Percentiles rank a stretch among this genome's conserved stretches.
These are phyloP conservation scores for Platycnemis pennipes DNA, from an alignment of 2,888 invertebrate species.

Conservation along the genomic window DNA sequence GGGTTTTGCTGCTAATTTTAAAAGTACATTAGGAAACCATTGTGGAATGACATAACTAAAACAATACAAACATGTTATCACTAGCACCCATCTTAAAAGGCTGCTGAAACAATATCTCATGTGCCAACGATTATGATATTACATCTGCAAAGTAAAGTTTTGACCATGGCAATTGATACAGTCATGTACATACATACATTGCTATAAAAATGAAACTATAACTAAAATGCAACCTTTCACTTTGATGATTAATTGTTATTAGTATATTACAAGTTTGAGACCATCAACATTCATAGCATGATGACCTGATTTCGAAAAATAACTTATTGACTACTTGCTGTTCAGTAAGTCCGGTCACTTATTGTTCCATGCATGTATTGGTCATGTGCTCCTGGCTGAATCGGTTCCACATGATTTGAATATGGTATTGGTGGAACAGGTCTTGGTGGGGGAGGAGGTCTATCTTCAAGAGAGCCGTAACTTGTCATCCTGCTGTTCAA, in stretches of 20 bases:
- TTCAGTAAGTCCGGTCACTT: conserved; percentile 76
- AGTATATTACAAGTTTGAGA: not conserved
- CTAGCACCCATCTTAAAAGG: conserved; percentile 27
- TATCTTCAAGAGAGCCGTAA: conserved; percentile 68
- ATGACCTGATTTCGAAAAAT: not conserved
- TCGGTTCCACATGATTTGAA: conserved; percentile 75
- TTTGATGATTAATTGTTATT: not conserved
- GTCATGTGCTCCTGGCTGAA: conserved; percentile 85
- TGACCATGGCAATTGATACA: not conserved
- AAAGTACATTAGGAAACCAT: not conserved
- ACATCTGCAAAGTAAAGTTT: not conserved
- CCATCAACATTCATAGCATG: not conserved
- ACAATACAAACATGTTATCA: not conserved
- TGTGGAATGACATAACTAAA: not conserved
- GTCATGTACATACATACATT: not conserved
- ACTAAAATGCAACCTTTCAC: not conserved
- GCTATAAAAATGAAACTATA: conserved; percentile 13
- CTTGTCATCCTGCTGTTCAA: conserved; percentile 68
- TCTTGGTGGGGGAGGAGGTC: conserved; percentile 46
- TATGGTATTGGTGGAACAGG: conserved; percentile 70
- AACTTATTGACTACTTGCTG: conserved; percentile 32
- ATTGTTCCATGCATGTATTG: conserved; percentile 81
- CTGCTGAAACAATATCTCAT: not conserved
- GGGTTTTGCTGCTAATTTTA: not conserved
- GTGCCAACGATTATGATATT: not conserved